Percentiles rank a stretch among this genome's conserved stretches.
These are phyloP conservation scores for Epsilonema sp. DNA, from an alignment of 2,888 invertebrate species.

Conservation along the genomic window DNA sequence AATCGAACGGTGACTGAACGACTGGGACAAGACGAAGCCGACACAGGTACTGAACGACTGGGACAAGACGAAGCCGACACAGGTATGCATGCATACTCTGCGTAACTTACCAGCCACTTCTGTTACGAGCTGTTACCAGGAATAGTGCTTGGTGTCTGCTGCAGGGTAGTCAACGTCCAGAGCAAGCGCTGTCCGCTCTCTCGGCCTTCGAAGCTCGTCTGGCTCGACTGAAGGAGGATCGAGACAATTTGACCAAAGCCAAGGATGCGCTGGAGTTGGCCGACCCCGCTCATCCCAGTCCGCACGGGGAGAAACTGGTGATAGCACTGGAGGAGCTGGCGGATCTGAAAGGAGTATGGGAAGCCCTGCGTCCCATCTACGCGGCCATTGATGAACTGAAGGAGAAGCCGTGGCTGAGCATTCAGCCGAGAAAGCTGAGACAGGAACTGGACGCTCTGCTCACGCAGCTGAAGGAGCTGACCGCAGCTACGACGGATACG, in stretches of 20 bases:
- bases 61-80: conserved; percentile 92
- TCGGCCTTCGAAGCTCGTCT: conserved; percentile 85
- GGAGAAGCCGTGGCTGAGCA: conserved; percentile 93
- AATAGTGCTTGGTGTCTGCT: too few relatives aligned
- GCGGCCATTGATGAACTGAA: conserved; percentile 88
- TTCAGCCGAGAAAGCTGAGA: conserved; percentile 88
- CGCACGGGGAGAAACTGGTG: conserved; percentile 33
- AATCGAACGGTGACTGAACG: conserved; percentile 76
- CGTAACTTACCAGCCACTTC: too few relatives aligned
- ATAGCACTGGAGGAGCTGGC: conserved; percentile 91
- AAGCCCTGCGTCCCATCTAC: conserved; percentile 85
- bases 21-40: conserved; percentile 95
- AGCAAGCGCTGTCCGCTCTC: conserved; percentile 71
- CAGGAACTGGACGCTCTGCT: conserved; percentile 83
- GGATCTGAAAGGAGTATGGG: conserved; percentile 83
- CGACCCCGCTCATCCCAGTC: conserved; percentile 48
- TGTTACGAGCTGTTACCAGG: too few relatives aligned
- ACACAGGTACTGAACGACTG: conserved; percentile 84
- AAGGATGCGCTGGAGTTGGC: conserved; percentile 93
- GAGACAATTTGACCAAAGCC: conserved; percentile 91
- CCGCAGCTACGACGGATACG: conserved; percentile 91
- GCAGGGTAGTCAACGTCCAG: conserved; percentile 68
- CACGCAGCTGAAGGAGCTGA: conserved; percentile 78
- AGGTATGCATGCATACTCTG: too few relatives aligned
- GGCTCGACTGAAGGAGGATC: conserved; percentile 78